Conservation (phyloP, 2,888 invertebrate species). For the Meiosimyza platycephala region DNA sequence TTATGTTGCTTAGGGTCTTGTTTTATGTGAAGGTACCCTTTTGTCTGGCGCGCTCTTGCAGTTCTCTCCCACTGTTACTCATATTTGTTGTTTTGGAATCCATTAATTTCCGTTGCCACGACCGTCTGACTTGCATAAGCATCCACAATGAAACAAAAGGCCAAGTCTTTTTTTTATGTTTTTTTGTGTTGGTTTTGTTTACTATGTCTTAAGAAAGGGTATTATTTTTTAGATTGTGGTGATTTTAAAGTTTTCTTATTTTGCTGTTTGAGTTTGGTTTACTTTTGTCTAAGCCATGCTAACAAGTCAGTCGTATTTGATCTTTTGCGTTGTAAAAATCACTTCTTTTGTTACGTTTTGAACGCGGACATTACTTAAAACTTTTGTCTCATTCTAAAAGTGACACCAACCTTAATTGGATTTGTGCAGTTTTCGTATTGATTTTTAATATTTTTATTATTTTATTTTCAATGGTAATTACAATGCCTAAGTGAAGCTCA, state of each 20-base stretch:
- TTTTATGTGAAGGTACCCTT: constrained; percentile 25
- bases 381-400: background rate
- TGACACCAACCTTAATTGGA: constrained; percentile 53
- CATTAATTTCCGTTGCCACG: constrained; percentile 23
- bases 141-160: constrained; percentile 9
- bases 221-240: constrained; percentile 12
- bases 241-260: constrained; percentile 10
- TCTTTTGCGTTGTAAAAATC: constrained; percentile 37
- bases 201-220: background rate
- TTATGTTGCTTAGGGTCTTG: constrained; percentile 15
- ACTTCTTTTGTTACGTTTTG: background rate
- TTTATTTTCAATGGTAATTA: constrained; percentile 34
- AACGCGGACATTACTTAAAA: too few species aligned
- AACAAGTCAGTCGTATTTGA: constrained; percentile 39
- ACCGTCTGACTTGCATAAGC: constrained; percentile 5
- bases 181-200: background rate
- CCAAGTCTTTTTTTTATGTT: constrained; percentile 18
- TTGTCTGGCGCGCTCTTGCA: constrained; percentile 16
- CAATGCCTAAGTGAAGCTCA: background rate
- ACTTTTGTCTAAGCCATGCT: constrained; percentile 16
- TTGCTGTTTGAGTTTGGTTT: constrained; percentile 7
- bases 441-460: constrained; percentile 42
- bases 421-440: constrained; percentile 46
- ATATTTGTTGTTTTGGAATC: background rate
- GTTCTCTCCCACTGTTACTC: too few species aligned